Evolutionary conservation across 2,113 vertebrate genomes (phyloP), one percentile per base, ranked within the genome.

Genomic region (Tapirus terrestris): DNA sequence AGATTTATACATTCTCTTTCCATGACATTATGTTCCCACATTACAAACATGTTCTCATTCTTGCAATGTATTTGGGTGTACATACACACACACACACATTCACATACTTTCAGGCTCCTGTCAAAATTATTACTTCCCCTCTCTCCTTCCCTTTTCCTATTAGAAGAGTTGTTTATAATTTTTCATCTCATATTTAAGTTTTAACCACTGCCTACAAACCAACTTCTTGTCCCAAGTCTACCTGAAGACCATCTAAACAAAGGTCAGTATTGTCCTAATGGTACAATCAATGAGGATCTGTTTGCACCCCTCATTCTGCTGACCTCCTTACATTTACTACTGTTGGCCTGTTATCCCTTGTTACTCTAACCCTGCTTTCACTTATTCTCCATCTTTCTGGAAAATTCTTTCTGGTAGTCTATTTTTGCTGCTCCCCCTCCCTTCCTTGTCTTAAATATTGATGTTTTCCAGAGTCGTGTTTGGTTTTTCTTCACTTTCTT

Each of bases 401-500:
- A 79, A 77, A 18, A 21, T 84, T 80, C 29, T 75, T 67, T 68
- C 17, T n/a, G 0, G 5, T 67, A 18, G 76, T 17, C 39, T 84
- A 1, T 51, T 73, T 88, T 84, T 76, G 70, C 9, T 60, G 6
- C 8, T 11, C 1, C 67, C 6, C 25, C 33, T 67, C 5, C 25
- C 45, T 67, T 76, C 9, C 13, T 60, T 67, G 36, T 29, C 27
- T 72, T 85, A 45, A 89, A 60, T 75, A 45, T 6, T 93, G 29
- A 60, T 88, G 2, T 12, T 72, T 23, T 58, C 21, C 27, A 76
- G 25, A 79, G 12, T 56, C 16, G 12, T 89, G 2, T 25, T 29
- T 91, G 81, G 33, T 48, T 56, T 87, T 72, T 39, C 17, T 68
- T 45, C 23, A 56, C 27, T 96, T 89, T 79, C n/a, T 94, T 97